Evolutionary conservation across 1,140 invertebrate genomes (phyloP).

Genomic region (Cydia splendana): DNA sequence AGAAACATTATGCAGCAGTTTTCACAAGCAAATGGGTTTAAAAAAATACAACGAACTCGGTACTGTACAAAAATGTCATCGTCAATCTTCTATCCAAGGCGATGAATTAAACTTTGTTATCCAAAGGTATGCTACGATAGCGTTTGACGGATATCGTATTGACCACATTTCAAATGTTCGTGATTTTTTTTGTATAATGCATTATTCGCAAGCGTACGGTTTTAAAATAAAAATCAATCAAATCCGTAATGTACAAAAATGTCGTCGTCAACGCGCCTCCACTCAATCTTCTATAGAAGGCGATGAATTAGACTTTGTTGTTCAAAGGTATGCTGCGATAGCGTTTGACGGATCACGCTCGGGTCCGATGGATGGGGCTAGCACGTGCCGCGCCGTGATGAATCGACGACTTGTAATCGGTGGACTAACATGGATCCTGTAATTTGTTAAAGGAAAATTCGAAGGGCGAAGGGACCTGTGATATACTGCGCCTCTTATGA

Average conservation of each 20-base stretch:
- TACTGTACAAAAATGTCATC: too few species aligned
- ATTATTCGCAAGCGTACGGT: not conserved
- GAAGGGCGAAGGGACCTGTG: not conserved
- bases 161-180: too few species aligned
- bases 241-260: not conserved
- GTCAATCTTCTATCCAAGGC: too few species aligned
- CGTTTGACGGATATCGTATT: too few species aligned
- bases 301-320: not conserved
- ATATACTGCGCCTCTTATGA: not conserved
- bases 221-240: not conserved
- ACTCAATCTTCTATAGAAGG: not conserved
- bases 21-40: too few species aligned
- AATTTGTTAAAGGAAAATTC: not conserved
- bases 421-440: not conserved
- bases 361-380: not conserved
- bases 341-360: not conserved
- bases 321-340: not conserved
- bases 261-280: not conserved
- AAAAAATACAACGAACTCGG: too few species aligned
- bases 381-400: not conserved
- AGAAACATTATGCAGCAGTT: too few species aligned
- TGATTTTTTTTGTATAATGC: too few species aligned
- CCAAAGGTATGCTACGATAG: too few species aligned
- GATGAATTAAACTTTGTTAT: too few species aligned
- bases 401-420: conserved; percentile 1